Conservation (phyloP, 1,140 invertebrate genomes). For the Radopholus similis region DNA sequence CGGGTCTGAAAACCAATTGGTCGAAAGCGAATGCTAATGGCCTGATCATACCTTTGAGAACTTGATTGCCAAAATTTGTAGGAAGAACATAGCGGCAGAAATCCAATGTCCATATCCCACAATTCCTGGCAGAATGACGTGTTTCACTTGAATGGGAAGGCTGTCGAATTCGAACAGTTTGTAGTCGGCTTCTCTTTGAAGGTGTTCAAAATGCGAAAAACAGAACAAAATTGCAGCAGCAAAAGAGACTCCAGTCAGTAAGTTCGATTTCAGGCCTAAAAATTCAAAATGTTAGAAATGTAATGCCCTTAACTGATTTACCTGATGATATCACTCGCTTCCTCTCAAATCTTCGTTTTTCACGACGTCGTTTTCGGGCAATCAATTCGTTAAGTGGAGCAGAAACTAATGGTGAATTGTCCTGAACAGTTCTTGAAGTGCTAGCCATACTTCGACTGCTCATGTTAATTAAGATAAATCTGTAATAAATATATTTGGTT, state of each 20-base stretch:
- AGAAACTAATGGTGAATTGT: not conserved
- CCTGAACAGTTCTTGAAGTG: not conserved
- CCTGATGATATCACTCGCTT: not conserved
- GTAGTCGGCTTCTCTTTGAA: not conserved
- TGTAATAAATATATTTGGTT: no score
- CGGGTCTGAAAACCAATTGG: not conserved
- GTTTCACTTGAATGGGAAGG: not conserved
- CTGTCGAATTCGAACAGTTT: not conserved
- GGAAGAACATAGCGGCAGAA: not conserved
- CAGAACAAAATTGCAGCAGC: not conserved
- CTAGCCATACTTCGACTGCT: not conserved
- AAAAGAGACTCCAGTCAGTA: not conserved
- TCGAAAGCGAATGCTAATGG: not conserved
- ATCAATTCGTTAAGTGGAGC: not conserved
- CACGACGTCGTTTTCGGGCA: not conserved
- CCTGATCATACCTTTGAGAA: not conserved
- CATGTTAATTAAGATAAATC: not conserved
- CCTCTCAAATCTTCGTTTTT: not conserved
- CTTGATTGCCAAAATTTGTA: not conserved
- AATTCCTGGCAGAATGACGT: not conserved
- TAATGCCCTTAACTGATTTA: not conserved
- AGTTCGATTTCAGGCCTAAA: not conserved
- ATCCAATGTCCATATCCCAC: not conserved
- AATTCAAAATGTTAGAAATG: not conserved
- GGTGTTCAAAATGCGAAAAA: conserved; percentile 1